phyloP scores from a whole-genome alignment of 2,888 invertebrate species.

The Ischnus inquisitorius region DNA sequence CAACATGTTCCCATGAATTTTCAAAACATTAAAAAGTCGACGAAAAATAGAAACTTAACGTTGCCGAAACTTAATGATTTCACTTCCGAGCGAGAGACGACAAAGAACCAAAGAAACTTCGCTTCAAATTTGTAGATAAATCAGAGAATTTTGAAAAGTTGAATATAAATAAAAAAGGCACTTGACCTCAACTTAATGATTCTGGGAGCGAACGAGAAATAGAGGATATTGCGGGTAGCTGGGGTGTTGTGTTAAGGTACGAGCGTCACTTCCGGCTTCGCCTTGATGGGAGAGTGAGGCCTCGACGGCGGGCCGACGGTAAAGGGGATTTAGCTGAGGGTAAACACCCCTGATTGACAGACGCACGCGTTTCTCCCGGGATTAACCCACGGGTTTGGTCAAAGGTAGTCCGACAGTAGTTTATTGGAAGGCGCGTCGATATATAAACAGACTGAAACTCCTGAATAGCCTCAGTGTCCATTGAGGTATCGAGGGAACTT shows the following conservation, averaged over 20 bases:
- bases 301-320: neutral
- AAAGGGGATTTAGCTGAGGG: conserved; percentile 5
- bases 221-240: neutral
- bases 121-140: neutral
- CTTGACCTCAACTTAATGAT: neutral
- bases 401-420: conserved; percentile 5
- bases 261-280: conserved; percentile 3
- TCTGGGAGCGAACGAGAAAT: neutral
- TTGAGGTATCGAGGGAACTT: too few species aligned
- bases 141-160: too few species aligned
- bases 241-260: too few species aligned
- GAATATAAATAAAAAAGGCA: neutral
- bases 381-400: conserved; percentile 22
- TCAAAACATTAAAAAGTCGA: too few species aligned
- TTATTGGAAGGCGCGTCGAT: conserved; percentile 13
- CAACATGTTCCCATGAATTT: too few species aligned
- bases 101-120: too few species aligned
- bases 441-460: neutral
- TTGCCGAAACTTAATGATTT: too few species aligned
- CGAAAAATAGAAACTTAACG: too few species aligned
- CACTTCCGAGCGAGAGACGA: too few species aligned
- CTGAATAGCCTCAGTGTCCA: too few species aligned
- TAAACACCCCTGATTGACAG: conserved; percentile 23
- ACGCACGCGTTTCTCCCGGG: conserved; percentile 1
- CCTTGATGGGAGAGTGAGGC: neutral